These are phyloP conservation scores for Yponomeuta malinellus DNA, from an alignment of 2,888 invertebrate genomes.

Conservation along the genomic window DNA sequence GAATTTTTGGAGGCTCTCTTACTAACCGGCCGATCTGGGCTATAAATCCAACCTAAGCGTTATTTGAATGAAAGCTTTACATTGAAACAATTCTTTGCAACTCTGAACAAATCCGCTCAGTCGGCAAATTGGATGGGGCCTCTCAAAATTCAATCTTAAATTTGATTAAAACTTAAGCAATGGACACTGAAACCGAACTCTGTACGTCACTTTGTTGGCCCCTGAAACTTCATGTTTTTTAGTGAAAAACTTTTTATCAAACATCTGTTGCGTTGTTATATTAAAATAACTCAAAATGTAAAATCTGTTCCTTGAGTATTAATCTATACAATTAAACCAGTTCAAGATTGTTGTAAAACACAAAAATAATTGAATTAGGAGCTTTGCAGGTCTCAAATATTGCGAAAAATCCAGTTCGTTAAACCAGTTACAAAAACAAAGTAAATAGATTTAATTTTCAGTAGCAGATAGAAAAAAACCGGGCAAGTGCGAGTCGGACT, in stretches of 20 bases:
- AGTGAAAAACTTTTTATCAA: background rate
- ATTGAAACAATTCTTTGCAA: constrained; percentile 63
- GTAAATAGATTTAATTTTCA: no score
- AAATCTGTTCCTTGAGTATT: no score
- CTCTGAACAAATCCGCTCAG: constrained; percentile 62
- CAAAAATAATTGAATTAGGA: no score
- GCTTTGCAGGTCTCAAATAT: no score
- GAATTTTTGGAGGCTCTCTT: background rate
- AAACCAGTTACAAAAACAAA: no score
- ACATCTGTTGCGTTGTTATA: no score
- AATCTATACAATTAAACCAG: no score
- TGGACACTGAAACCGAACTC: constrained; percentile 45
- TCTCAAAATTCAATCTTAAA: constrained; percentile 61
- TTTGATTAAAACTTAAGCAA: constrained; percentile 66
- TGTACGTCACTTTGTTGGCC: background rate
- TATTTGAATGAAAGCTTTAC: constrained; percentile 60
- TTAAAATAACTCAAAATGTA: no score
- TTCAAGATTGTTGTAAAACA: no score
- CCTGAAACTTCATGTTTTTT: background rate
- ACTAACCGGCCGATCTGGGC: background rate
- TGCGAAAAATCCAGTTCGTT: no score
- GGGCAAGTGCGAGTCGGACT: no score
- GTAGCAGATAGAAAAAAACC: no score
- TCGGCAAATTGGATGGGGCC: constrained; percentile 62
- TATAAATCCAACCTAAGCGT: constrained; percentile 37